Percentiles rank a stretch among this genome's conserved stretches.
Conservation (phyloP, 64 coral and sea anemone genomes). For the Dendrophyllia cribrosa region DNA sequence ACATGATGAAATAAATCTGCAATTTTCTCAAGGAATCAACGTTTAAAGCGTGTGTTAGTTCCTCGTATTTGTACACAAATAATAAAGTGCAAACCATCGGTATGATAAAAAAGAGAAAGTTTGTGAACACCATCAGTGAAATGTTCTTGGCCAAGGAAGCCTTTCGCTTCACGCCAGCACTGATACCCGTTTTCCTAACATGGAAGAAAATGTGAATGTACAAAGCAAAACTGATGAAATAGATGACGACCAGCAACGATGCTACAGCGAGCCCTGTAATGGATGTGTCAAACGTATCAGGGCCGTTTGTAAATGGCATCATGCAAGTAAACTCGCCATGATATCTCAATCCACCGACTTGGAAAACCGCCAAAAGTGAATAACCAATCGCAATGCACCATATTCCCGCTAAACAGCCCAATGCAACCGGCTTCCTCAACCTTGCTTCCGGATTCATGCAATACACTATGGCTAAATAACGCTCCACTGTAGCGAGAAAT, state of each 20-base stretch:
- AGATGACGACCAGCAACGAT: constrained; percentile 32
- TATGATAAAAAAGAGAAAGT: constrained; percentile 52
- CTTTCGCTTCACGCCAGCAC: constrained; percentile 60
- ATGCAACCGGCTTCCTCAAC: constrained; percentile 2
- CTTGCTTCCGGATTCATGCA: constrained; percentile 57
- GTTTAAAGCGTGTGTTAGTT: background rate
- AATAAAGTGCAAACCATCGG: constrained; percentile 49
- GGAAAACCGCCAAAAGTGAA: constrained; percentile 52
- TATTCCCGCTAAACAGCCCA: background rate
- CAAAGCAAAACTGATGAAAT: constrained; percentile 41
- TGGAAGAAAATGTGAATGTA: constrained; percentile 48
- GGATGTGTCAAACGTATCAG: background rate
- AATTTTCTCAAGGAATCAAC: constrained; percentile 26
- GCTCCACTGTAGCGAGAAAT: constrained; percentile 47
- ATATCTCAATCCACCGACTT: constrained; percentile 54
- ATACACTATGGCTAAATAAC: constrained; percentile 43
- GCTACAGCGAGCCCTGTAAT: constrained; percentile 6
- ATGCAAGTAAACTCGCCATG: constrained; percentile 69
- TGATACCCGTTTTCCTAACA: constrained; percentile 28
- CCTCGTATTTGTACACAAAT: constrained; percentile 31
- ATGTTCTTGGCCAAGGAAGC: constrained; percentile 61
- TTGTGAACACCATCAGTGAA: constrained; percentile 45
- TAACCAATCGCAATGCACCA: constrained; percentile 40
- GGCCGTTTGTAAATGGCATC: constrained; percentile 54
- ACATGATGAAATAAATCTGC: constrained; percentile 43